phyloP scores from a whole-genome alignment of 2,888 invertebrate species.

The Oscheius sp. region DNA sequence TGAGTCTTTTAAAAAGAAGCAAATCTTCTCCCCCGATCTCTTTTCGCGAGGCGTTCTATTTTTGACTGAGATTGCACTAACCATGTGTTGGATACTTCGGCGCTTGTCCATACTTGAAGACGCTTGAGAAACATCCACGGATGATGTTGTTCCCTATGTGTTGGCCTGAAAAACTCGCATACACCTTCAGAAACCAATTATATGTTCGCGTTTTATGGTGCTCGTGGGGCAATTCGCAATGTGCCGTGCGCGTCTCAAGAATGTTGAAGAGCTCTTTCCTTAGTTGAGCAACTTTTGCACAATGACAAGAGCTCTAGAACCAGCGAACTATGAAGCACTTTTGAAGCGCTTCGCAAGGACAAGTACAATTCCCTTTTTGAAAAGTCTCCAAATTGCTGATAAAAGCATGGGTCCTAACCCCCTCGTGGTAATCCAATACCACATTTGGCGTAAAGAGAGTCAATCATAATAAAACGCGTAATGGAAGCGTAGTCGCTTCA shows the following conservation, averaged over 20 bases:
- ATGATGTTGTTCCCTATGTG: constrained; percentile 69
- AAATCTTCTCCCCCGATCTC: no score
- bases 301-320: constrained; percentile 18
- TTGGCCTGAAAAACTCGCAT: constrained; percentile 63
- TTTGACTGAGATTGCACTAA: no score
- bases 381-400: not conserved
- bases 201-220: constrained; percentile 12
- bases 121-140: constrained; percentile 67
- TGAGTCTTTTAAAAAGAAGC: no score
- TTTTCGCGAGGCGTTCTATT: no score
- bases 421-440: constrained; percentile 22
- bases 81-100: constrained; percentile 36
- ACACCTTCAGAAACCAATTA: not conserved
- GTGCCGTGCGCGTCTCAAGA: constrained; percentile 14
- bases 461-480: constrained; percentile 33
- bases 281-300: constrained; percentile 10
- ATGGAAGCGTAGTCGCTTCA: constrained; percentile 28
- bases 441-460: constrained; percentile 26
- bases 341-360: not conserved
- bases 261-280: constrained; percentile 14
- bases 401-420: constrained; percentile 5
- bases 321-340: constrained; percentile 8
- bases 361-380: not conserved
- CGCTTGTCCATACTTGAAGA: constrained; percentile 62
- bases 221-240: constrained; percentile 19